Evolutionary conservation across 2,797 vertebrate genomes (phyloP).

Genomic region (Anolis apletophallus): DNA sequence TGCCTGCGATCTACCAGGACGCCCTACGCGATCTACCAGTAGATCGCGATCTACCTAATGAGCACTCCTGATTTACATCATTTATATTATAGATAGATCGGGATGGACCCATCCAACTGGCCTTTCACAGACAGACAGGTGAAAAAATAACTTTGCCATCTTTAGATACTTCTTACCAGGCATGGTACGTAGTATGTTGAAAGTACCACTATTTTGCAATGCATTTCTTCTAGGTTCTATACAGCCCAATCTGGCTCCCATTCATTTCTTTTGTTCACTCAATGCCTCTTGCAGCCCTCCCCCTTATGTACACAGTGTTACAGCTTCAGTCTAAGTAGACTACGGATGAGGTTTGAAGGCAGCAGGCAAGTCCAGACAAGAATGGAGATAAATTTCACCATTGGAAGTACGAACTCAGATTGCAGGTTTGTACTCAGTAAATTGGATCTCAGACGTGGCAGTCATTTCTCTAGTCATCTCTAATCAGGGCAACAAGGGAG

Average conservation of each 20-base stretch:
- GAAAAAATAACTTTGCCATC: no score
- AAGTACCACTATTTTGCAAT: background rate
- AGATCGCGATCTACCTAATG: no score
- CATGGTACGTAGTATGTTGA: no score
- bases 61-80: no score
- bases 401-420: background rate
- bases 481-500: background rate
- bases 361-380: background rate
- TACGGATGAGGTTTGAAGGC: background rate
- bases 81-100: no score
- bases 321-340: background rate
- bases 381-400: background rate
- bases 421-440: constrained; percentile 47
- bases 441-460: constrained; percentile 59
- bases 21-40: no score
- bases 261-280: background rate
- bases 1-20: no score
- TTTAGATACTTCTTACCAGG: no score
- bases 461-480: constrained; percentile 55
- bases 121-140: no score
- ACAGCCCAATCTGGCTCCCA: background rate
- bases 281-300: background rate
- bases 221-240: background rate
- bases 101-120: no score
- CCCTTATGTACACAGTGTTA: background rate